Evolutionary conservation across 2,113 vertebrate species (phyloP).

Genomic region (Garra rufa): DNA sequence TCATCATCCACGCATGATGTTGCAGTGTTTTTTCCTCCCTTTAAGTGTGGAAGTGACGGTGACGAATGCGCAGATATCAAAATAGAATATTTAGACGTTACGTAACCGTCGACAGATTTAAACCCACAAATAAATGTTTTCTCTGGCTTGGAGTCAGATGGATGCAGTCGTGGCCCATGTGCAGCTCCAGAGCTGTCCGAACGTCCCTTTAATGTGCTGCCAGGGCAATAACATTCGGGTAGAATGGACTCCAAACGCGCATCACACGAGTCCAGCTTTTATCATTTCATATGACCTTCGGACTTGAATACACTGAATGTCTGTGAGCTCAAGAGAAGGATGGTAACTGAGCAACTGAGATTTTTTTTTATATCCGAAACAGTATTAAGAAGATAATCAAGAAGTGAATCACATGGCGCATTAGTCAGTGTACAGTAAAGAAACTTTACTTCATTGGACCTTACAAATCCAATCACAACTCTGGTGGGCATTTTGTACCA

Average conservation of each 20-base stretch:
- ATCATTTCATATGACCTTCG: constrained; percentile 53
- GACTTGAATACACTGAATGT: constrained; percentile 24
- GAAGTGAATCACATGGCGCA: background rate
- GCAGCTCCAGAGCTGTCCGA: background rate
- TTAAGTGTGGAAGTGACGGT: background rate
- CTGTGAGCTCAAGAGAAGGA: background rate
- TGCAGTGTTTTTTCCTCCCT: background rate
- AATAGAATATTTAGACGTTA: constrained; percentile 18
- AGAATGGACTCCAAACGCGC: background rate
- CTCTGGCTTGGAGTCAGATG: background rate
- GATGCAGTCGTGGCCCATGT: background rate
- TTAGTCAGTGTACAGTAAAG: background rate
- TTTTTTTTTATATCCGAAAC: background rate
- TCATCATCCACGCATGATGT: constrained; percentile 27
- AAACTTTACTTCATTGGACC: background rate
- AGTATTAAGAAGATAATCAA: constrained; percentile 19
- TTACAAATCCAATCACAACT: background rate
- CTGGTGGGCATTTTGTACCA: background rate
- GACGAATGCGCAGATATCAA: background rate
- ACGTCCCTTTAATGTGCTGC: constrained; percentile 9
- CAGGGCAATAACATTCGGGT: constrained; percentile 20
- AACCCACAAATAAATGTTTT: background rate
- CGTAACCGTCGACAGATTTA: constrained; percentile 4
- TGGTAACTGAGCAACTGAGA: constrained; percentile 1
- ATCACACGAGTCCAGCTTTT: constrained; percentile 9